Evolutionary conservation across 2,888 invertebrate genomes (phyloP).

Genomic region (Thereva nobilitata): DNA sequence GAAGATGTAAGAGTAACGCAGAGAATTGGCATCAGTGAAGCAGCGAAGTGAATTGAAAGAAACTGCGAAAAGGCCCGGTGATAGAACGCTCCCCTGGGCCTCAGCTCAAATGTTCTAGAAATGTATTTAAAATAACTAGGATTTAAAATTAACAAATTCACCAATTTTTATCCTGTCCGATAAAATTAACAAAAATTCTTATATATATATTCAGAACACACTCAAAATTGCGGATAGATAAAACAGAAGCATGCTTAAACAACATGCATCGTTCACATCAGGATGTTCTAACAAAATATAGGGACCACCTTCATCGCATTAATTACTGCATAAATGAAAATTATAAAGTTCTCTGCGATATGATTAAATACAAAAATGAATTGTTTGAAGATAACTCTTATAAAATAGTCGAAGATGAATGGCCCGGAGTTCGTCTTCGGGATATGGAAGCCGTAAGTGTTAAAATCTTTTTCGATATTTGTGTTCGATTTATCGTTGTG

Average conservation of each 20-base stretch:
- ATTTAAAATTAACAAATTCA: no score
- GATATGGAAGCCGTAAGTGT: slow-evolving; percentile 56
- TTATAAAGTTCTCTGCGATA: slow-evolving; percentile 57
- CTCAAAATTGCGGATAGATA: slow-evolving; percentile 73
- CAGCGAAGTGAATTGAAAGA: no score
- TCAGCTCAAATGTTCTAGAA: no score
- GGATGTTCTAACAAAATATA: slow-evolving; percentile 73
- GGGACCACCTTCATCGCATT: slow-evolving; percentile 73
- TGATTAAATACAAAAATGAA: slow-evolving; percentile 53
- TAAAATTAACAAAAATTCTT: slow-evolving; percentile 19
- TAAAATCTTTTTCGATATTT: slow-evolving; percentile 36
- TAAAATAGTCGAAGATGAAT: slow-evolving; percentile 15
- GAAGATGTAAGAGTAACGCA: no score
- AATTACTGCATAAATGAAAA: slow-evolving; percentile 77
- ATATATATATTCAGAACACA: slow-evolving; percentile 67
- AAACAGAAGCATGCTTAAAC: slow-evolving; percentile 75
- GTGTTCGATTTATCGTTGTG: slow-evolving; percentile 10
- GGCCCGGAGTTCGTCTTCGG: slow-evolving; percentile 48
- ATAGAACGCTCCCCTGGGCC: no score
- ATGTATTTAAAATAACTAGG: no score
- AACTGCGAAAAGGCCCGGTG: no score
- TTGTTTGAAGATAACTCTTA: slow-evolving; percentile 44
- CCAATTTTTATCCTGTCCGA: not conserved
- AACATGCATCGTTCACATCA: slow-evolving; percentile 77
- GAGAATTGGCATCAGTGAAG: no score